These are phyloP conservation scores for Taenaris catops DNA, from an alignment of 2,888 invertebrate species.

Conservation along the genomic window DNA sequence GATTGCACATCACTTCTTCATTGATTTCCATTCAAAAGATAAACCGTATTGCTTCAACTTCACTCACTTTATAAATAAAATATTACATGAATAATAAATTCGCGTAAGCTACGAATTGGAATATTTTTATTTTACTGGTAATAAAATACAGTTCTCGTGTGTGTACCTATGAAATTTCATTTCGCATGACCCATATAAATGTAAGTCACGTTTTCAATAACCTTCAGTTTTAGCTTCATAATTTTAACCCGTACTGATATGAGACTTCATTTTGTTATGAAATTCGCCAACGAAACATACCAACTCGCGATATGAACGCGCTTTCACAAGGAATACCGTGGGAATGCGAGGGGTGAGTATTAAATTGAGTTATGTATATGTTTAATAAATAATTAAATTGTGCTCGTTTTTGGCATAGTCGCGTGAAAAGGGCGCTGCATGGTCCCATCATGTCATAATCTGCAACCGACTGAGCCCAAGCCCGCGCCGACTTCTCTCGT, in stretches of 20 bases:
- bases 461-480: constrained; percentile 40
- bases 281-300: constrained; percentile 51
- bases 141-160: constrained; percentile 26
- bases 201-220: constrained; percentile 80
- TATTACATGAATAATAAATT: constrained; percentile 20
- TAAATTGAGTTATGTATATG: constrained; percentile 9
- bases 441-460: constrained; percentile 33
- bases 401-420: constrained; percentile 12
- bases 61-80: constrained; percentile 17
- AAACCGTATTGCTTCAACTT: constrained; percentile 7
- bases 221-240: constrained; percentile 78
- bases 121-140: constrained; percentile 26
- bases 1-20: no score
- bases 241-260: constrained; percentile 74
- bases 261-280: constrained; percentile 73
- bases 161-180: constrained; percentile 50
- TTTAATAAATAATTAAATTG: no score
- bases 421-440: constrained; percentile 9
- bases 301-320: constrained; percentile 28
- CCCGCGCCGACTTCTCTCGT: constrained; percentile 51
- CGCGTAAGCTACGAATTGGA: constrained; percentile 17
- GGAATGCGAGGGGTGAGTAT: constrained; percentile 10
- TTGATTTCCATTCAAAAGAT: constrained; percentile 9
- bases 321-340: constrained; percentile 20
- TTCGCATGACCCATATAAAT: constrained; percentile 67